These are phyloP conservation scores for Creontiades dilutus DNA, from an alignment of 2,888 invertebrate genomes.

Conservation along the genomic window DNA sequence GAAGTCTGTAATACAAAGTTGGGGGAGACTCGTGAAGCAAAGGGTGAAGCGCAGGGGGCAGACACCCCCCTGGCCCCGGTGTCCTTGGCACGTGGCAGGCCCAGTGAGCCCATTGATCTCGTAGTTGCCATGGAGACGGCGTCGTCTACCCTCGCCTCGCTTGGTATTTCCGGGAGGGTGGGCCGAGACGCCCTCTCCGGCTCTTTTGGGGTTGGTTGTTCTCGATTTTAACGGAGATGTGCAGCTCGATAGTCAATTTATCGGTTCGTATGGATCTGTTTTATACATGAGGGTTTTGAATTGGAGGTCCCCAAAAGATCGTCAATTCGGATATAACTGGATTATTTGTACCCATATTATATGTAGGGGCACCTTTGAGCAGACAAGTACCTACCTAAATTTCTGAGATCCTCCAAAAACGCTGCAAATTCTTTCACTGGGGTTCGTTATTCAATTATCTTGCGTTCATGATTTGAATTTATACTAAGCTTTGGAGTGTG, in stretches of 20 bases:
- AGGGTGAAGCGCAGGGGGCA: not conserved
- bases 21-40: not conserved
- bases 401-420: too few species aligned
- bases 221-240: not conserved
- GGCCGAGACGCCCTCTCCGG: slow-evolving; percentile 1
- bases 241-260: not conserved
- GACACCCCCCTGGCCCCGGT: slow-evolving; percentile 49
- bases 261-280: not conserved
- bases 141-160: slow-evolving; percentile 49
- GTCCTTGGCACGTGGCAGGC: slow-evolving; percentile 71
- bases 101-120: slow-evolving; percentile 66
- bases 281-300: too few species aligned
- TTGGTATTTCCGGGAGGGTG: slow-evolving; percentile 53
- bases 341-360: too few species aligned
- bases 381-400: too few species aligned
- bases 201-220: not conserved
- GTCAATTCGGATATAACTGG: too few species aligned
- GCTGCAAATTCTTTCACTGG: too few species aligned
- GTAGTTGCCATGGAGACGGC: slow-evolving; percentile 55
- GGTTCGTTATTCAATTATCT: too few species aligned
- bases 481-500: too few species aligned
- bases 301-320: too few species aligned
- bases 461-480: too few species aligned
- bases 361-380: too few species aligned
- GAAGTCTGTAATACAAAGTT: slow-evolving; percentile 30